Evolutionary conservation across 2,113 vertebrate species (phyloP).

Genomic region (Odocoileus virginianus): DNA sequence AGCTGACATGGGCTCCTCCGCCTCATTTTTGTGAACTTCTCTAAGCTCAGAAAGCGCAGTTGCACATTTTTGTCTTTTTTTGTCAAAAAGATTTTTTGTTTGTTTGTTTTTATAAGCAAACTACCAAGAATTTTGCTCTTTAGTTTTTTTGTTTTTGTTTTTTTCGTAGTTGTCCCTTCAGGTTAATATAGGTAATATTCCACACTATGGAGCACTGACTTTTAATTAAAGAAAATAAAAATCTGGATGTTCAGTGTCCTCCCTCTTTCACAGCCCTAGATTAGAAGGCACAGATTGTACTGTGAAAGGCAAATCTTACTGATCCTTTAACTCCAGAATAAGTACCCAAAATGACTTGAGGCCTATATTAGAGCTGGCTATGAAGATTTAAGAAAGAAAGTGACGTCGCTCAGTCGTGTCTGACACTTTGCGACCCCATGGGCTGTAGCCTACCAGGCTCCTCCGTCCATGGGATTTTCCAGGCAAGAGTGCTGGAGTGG

Average conservation of each 20-base stretch:
- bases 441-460: background rate
- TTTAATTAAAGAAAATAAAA: background rate
- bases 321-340: background rate
- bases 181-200: background rate
- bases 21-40: background rate
- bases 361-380: background rate
- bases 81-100: background rate
- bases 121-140: background rate
- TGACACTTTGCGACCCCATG: rapidly evolving
- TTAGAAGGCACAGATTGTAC: background rate
- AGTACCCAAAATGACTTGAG: background rate
- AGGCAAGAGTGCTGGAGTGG: background rate
- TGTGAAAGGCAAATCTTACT: background rate
- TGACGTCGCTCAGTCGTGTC: background rate
- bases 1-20: rapidly evolving
- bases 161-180: background rate
- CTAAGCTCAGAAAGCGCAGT: background rate
- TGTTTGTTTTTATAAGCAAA: background rate
- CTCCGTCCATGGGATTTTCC: background rate
- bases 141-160: background rate
- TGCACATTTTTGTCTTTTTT: background rate
- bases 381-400: background rate
- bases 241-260: background rate
- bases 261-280: background rate
- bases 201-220: background rate